These are phyloP conservation scores for Carcina quercana DNA, from an alignment of 2,888 invertebrate species.

Conservation along the genomic window DNA sequence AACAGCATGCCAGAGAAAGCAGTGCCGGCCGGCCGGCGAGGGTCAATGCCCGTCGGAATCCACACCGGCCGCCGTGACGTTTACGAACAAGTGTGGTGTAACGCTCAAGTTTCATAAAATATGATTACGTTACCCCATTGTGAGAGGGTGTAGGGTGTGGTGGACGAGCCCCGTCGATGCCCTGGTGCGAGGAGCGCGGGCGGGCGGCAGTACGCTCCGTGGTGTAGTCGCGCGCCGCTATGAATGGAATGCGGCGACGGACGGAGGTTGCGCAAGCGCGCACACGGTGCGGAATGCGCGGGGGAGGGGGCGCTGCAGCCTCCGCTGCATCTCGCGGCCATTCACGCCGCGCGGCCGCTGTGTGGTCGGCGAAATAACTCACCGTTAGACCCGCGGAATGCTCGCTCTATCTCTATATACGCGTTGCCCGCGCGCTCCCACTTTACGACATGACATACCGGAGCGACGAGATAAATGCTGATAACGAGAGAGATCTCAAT, in stretches of 20 bases:
- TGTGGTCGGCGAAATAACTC: slow-evolving; percentile 64
- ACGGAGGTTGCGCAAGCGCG: slow-evolving; percentile 69
- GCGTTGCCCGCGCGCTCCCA: slow-evolving; percentile 37
- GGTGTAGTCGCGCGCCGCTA: slow-evolving; percentile 31
- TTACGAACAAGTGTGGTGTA: slow-evolving; percentile 67
- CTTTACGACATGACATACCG: slow-evolving; percentile 31
- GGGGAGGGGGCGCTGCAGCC: slow-evolving; percentile 52
- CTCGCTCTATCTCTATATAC: slow-evolving; percentile 62
- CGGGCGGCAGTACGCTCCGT: slow-evolving; percentile 8
- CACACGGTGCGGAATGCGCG: slow-evolving; percentile 23
- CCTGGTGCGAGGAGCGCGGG: slow-evolving; percentile 1
- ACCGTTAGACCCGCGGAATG: slow-evolving; percentile 70
- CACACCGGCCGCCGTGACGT: slow-evolving; percentile 60
- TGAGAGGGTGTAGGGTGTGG: slow-evolving; percentile 37
- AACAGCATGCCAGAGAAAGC: slow-evolving; percentile 68
- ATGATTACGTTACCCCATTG: slow-evolving; percentile 52
- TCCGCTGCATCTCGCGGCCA: slow-evolving; percentile 66
- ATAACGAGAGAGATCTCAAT: slow-evolving; percentile 34
- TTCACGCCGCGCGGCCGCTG: slow-evolving; percentile 51
- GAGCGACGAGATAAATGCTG: slow-evolving; percentile 31
- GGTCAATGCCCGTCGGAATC: slow-evolving; percentile 68
- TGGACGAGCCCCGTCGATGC: slow-evolving; percentile 4
- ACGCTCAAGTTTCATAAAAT: slow-evolving; percentile 65
- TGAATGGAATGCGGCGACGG: slow-evolving; percentile 73
- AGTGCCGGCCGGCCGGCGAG: slow-evolving; percentile 39